Conservation (phyloP, 2,888 invertebrate genomes). For the Ptilodon capucinus region DNA sequence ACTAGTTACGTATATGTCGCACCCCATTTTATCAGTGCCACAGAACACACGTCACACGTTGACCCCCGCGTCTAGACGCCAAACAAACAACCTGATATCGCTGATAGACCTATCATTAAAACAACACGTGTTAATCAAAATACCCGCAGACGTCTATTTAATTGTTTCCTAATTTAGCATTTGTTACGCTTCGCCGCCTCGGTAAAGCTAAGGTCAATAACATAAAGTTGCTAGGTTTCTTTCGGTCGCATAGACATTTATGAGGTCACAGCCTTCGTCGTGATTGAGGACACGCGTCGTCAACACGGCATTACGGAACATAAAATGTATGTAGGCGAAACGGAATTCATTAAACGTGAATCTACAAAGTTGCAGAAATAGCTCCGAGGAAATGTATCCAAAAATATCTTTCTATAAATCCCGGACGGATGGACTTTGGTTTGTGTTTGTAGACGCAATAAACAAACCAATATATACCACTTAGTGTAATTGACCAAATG, state of each 20-base stretch:
- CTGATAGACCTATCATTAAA: constrained; percentile 16
- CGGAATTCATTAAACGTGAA: constrained; percentile 22
- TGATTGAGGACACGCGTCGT: constrained; percentile 16
- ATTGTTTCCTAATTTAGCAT: constrained; percentile 36
- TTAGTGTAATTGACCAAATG: neutral
- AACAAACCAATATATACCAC: constrained; percentile 48
- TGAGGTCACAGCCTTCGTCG: constrained; percentile 39
- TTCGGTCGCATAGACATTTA: constrained; percentile 18
- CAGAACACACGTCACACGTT: constrained; percentile 3
- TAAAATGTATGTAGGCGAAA: constrained; percentile 24
- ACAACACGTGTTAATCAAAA: constrained; percentile 4
- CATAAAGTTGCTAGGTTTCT: constrained; percentile 41
- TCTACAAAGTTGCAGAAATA: constrained; percentile 27
- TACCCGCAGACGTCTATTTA: constrained; percentile 7
- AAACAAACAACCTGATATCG: constrained; percentile 8
- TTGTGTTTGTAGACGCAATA: constrained; percentile 31
- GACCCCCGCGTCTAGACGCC: constrained; percentile 23
- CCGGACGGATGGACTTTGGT: constrained; percentile 49
- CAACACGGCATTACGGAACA: constrained; percentile 8
- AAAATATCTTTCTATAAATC: constrained; percentile 38
- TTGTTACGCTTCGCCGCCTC: constrained; percentile 51
- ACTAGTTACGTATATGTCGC: constrained; percentile 34
- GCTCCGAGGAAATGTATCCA: constrained; percentile 26
- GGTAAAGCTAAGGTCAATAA: constrained; percentile 37
- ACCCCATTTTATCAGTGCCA: constrained; percentile 32